These are phyloP conservation scores for Prinia subflava DNA, from an alignment of 2,113 vertebrate genomes.

Conservation along the genomic window DNA sequence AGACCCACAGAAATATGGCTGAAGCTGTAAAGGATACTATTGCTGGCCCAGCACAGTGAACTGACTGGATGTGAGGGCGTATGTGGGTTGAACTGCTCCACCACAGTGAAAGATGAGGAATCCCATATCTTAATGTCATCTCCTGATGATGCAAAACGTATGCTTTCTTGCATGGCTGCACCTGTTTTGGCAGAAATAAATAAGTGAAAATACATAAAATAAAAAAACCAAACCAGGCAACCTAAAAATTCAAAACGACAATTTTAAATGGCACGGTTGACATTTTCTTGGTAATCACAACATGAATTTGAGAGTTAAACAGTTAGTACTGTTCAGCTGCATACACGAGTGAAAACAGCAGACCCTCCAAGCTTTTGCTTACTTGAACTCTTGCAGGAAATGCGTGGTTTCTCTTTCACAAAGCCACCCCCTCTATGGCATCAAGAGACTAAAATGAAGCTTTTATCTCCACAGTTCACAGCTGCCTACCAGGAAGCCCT, in stretches of 20 bases:
- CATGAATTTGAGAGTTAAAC: background rate
- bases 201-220: background rate
- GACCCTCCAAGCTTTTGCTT: background rate
- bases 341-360: background rate
- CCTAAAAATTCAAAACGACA: background rate
- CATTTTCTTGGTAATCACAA: accelerated
- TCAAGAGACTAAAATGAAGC: background rate
- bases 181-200: constrained; percentile 45
- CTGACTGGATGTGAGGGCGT: constrained; percentile 76
- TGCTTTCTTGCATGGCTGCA: constrained; percentile 87
- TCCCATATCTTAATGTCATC: constrained; percentile 97
- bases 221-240: background rate
- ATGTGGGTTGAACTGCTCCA: constrained; percentile 95
- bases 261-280: accelerated
- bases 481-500: background rate
- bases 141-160: constrained; percentile 88
- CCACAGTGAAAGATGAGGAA: constrained; percentile 79
- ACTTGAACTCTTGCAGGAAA: background rate
- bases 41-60: constrained; percentile 91
- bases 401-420: accelerated
- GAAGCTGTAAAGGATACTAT: constrained; percentile 88
- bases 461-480: background rate
- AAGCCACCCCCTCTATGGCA: background rate
- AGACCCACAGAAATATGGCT: background rate
- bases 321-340: background rate